phyloP scores from a whole-genome alignment of 2,797 vertebrate species.

The Bryconaethiops microstoma region DNA sequence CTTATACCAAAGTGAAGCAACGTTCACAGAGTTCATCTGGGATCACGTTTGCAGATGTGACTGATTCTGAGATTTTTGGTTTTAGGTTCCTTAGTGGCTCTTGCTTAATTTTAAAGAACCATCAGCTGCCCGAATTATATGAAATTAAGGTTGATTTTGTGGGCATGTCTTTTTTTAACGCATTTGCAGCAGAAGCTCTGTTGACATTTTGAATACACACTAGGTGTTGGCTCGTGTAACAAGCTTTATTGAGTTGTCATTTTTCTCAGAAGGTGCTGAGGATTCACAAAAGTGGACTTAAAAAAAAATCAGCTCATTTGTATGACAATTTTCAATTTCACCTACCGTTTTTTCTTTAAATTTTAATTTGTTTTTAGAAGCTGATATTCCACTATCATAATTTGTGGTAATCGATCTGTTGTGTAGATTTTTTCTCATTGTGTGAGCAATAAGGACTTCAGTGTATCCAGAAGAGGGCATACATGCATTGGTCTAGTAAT shows the following conservation, averaged over 20 bases:
- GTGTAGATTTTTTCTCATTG: neutral
- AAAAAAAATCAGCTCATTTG: neutral
- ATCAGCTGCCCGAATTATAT: no score
- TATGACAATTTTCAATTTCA: no score
- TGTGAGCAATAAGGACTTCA: constrained; percentile 2
- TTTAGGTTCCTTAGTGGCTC: no score
- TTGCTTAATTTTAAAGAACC: no score
- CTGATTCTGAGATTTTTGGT: no score
- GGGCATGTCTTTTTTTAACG: neutral
- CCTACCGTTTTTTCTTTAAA: neutral
- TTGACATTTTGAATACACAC: neutral
- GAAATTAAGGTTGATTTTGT: neutral
- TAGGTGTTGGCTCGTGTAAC: neutral
- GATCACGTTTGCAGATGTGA: no score
- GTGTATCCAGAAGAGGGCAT: constrained; percentile 73
- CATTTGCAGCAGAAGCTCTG: neutral
- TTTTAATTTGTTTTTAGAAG: neutral
- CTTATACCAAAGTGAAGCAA: neutral
- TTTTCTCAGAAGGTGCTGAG: no score
- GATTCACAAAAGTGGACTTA: no score
- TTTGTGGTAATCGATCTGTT: neutral
- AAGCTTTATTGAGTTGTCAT: neutral
- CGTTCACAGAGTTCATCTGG: neutral
- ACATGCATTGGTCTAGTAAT: constrained; percentile 44
- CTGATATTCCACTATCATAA: neutral